These are phyloP conservation scores for Mnemiopsis leidyi DNA, from an alignment of 37 sponge, comb jelly and placozoan species.

Conservation along the genomic window DNA sequence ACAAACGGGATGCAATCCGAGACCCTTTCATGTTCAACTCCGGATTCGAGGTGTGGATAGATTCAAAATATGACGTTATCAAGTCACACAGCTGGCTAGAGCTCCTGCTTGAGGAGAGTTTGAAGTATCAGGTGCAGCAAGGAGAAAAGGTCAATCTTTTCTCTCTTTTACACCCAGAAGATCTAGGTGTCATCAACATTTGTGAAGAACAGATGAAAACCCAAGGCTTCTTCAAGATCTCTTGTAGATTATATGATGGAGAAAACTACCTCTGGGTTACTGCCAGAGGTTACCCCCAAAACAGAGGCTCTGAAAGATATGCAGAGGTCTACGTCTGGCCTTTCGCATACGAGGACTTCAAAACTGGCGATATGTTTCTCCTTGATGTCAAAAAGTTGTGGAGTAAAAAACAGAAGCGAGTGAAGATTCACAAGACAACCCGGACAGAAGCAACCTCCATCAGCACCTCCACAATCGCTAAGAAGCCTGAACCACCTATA, in stretches of 20 bases:
- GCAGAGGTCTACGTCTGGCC: conserved; percentile 5
- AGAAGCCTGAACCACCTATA: not conserved
- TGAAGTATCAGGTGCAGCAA: not conserved
- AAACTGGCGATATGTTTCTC: not conserved
- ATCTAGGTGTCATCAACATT: not conserved
- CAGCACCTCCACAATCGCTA: not conserved
- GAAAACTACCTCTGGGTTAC: not conserved
- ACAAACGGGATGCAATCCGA: not conserved
- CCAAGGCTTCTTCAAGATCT: not conserved
- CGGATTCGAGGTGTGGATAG: conserved; percentile 32
- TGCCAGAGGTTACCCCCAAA: not conserved
- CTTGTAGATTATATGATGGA: conserved; percentile 4
- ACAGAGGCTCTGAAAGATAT: not conserved
- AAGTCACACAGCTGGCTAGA: conserved; percentile 47
- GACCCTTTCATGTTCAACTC: conserved; percentile 56
- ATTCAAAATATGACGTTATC: not conserved
- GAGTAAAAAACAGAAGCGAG: not conserved
- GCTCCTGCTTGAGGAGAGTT: not conserved
- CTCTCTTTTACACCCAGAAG: not conserved
- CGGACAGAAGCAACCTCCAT: not conserved
- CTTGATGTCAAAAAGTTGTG: conserved; percentile 47
- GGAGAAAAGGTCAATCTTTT: not conserved
- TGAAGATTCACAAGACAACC: not conserved
- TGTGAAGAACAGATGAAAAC: not conserved
- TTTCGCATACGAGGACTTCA: not conserved